A percentile compares a stretch with the other conserved stretches of the same genome.
phyloP scores from a whole-genome alignment of 2,797 vertebrate species.

The Lepus townsendii region DNA sequence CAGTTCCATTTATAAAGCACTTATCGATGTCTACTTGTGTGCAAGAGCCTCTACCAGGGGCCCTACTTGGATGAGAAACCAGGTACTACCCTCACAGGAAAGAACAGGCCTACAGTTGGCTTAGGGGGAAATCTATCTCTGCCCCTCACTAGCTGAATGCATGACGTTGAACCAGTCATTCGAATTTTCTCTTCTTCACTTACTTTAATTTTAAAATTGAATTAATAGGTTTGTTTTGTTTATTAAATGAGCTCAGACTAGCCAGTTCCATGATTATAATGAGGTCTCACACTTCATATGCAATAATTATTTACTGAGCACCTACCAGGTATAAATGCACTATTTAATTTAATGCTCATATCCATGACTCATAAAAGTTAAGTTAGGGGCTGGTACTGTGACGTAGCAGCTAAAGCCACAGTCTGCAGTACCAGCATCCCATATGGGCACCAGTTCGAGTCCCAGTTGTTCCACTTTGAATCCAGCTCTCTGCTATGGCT shows the following conservation, averaged over 20 bases:
- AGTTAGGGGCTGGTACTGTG: background rate
- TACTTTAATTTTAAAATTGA: constrained; percentile 24
- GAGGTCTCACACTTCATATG: background rate
- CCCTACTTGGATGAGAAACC: background rate
- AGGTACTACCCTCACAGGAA: background rate
- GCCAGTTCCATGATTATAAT: constrained; percentile 5
- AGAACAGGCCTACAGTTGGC: background rate
- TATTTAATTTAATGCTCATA: background rate
- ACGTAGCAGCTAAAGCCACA: no score
- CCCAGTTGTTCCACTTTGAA: no score
- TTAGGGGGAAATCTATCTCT: background rate
- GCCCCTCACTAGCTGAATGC: background rate
- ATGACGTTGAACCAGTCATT: background rate
- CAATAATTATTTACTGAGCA: constrained; percentile 31
- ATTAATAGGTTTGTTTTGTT: constrained; percentile 5
- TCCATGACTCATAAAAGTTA: background rate
- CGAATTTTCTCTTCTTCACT: background rate
- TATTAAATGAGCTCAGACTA: constrained; percentile 18
- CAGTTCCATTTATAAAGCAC: background rate
- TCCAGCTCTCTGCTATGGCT: no score
- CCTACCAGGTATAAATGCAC: background rate
- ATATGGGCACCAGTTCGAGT: no score
- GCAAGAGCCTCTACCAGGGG: background rate
- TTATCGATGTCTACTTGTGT: background rate
- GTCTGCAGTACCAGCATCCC: no score